Percentiles rank a stretch among this genome's conserved stretches.
Evolutionary conservation across 2,888 invertebrate species (phyloP).

Genomic region (Drosophila multiciliata): DNA sequence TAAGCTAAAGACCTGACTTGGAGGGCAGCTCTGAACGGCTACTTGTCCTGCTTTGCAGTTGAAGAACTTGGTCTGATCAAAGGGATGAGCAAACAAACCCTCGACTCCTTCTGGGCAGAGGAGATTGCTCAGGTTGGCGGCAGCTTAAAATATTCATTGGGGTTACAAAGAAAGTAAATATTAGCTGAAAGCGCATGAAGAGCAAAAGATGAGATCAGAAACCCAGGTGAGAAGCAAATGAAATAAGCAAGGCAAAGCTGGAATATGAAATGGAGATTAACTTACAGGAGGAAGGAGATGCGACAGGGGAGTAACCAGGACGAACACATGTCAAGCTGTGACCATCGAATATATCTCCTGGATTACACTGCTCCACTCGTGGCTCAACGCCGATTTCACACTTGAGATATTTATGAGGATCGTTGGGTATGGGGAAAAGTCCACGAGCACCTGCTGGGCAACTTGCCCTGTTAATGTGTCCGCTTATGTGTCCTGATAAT

Average conservation of each 20-base stretch:
- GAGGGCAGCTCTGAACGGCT: slow-evolving; percentile 87
- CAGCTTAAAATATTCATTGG: slow-evolving; percentile 42
- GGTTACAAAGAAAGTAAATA: slow-evolving; percentile 21
- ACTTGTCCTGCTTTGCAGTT: slow-evolving; percentile 89
- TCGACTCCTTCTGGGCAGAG: slow-evolving; percentile 85
- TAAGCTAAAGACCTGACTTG: slow-evolving; percentile 88
- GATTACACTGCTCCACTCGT: slow-evolving; percentile 86
- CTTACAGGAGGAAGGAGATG: slow-evolving; percentile 54
- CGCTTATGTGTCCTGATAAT: background rate
- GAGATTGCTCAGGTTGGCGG: slow-evolving; percentile 44
- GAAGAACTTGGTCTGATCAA: slow-evolving; percentile 88
- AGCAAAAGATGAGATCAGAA: slow-evolving; percentile 32
- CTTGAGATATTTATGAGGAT: slow-evolving; percentile 83
- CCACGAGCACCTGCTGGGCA: slow-evolving; percentile 86
- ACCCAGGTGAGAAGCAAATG: slow-evolving; percentile 56
- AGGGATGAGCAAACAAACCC: slow-evolving; percentile 87
- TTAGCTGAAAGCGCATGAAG: slow-evolving; percentile 34
- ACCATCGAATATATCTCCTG: slow-evolving; percentile 88
- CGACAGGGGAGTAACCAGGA: slow-evolving; percentile 43
- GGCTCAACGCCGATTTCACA: slow-evolving; percentile 86
- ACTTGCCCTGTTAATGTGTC: slow-evolving; percentile 1
- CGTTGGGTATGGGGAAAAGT: slow-evolving; percentile 86
- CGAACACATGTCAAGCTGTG: slow-evolving; percentile 86
- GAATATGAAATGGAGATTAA: slow-evolving; percentile 15
- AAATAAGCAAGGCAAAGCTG: slow-evolving; percentile 20